These are phyloP conservation scores for Ibycter americanus DNA, from an alignment of 2,797 vertebrate genomes.

Conservation along the genomic window DNA sequence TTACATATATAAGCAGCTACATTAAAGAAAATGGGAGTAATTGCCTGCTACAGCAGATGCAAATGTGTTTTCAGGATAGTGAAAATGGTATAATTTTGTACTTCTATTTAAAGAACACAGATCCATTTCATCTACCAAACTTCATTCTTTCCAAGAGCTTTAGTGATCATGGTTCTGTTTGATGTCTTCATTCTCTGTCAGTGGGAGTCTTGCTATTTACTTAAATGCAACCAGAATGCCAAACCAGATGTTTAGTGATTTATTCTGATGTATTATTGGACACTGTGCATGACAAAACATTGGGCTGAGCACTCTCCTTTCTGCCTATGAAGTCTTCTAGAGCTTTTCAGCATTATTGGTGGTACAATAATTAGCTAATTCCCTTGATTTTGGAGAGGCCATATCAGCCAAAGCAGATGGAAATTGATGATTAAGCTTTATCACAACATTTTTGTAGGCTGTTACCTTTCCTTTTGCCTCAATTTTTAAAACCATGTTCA, in stretches of 20 bases:
- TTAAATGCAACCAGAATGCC: conserved; percentile 54
- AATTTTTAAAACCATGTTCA: neutral
- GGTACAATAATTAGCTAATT: conserved; percentile 44
- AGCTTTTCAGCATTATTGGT: conserved; percentile 36
- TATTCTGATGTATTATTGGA: conserved; percentile 44
- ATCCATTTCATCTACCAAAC: conserved; percentile 53
- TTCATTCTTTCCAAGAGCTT: conserved; percentile 47
- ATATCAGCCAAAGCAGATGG: conserved; percentile 44
- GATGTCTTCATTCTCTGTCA: conserved; percentile 44
- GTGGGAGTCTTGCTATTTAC: conserved; percentile 20
- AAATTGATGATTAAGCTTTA: conserved; percentile 39
- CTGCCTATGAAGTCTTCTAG: conserved; percentile 13
- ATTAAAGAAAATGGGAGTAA: conserved; percentile 45
- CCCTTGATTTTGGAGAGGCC: conserved; percentile 15
- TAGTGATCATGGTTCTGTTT: conserved; percentile 39
- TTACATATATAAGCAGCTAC: conserved; percentile 14
- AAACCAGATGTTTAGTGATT: conserved; percentile 66
- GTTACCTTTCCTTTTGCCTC: conserved; percentile 33
- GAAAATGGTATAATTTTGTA: conserved; percentile 49
- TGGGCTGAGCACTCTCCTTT: conserved; percentile 8
- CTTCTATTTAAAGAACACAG: conserved; percentile 61
- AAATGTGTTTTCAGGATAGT: conserved; percentile 47
- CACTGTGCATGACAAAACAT: conserved; percentile 9
- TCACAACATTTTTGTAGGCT: neutral
- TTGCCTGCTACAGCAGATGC: conserved; percentile 44